Conservation (phyloP, 1,140 invertebrate species). For the Rhyzopertha dominica region DNA sequence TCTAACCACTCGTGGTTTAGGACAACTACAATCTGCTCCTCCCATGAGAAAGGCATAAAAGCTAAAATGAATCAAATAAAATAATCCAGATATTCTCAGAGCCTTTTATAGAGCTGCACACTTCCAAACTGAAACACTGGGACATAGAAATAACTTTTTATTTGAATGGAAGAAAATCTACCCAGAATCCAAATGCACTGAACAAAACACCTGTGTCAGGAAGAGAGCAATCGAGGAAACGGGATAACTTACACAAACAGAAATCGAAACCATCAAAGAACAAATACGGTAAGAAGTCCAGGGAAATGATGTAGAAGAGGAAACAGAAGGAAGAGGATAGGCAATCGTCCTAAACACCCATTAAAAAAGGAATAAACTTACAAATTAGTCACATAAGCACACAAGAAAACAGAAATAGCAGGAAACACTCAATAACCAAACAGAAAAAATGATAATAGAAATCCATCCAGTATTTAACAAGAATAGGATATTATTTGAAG, state of each 20-base stretch:
- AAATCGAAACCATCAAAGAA: not conserved
- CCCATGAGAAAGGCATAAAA: conserved; percentile 1
- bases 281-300: no score
- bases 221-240: not conserved
- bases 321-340: no score
- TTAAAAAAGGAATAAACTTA: no score
- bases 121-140: not conserved
- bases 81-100: not conserved
- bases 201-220: not conserved
- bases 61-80: conserved; percentile 3
- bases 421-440: no score
- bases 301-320: no score
- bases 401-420: no score
- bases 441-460: not conserved
- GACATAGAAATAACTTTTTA: not conserved
- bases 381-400: no score
- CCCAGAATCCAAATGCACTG: conserved; percentile 1
- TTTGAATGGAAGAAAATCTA: not conserved
- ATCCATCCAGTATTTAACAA: not conserved
- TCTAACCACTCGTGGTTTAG: conserved; percentile 1
- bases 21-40: conserved; percentile 1
- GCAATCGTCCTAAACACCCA: no score
- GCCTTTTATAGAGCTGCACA: not conserved
- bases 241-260: not conserved
- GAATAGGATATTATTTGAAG: not conserved